Evolutionary conservation across 1,140 invertebrate genomes (phyloP), one percentile per base, ranked within the genome.

Genomic region (Solen grandis): DNA sequence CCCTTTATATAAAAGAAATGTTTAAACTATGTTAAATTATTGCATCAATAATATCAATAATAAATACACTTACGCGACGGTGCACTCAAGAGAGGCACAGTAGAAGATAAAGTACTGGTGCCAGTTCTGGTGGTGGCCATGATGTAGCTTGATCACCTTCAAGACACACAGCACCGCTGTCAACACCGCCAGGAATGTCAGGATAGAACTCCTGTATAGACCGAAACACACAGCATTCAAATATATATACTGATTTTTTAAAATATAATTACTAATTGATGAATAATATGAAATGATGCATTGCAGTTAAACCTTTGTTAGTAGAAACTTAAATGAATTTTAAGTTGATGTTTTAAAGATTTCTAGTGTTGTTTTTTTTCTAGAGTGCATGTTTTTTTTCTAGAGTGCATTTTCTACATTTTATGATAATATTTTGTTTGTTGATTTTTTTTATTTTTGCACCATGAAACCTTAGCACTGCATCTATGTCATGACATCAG

Each of bases 101-200:
- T 82, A 82, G 59, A 82, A 77, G 8, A 77, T 82, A 46, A 83
- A 73, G 27, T 93, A 94, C 79, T 94, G 93, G 83, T 94, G 93
- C 82, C 93, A 90, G 76, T 92, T 92, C 4, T 91, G 91, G 83
- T 94, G 93, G 33, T 90, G 91, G 59, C 91, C 89, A 27, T 91
- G 85, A 86, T 94, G 93, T 25, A 94, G 91, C 77, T 91, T 91
- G 0, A 93, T 87, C 10, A 94, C 90, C 82, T 93, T 93, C 31
- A 92, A 65, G 31, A 93, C 66, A 85, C 93, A 92, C 63, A 94
- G 86, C 14, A 93, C 63, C 33, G 92, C 90, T 16, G 93, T 93
- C 16, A 93, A 77, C 8, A 91, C 81, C 35, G 92, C 92, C 22
- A 93, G 81, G 19, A 91, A 81, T 38, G 93, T 89, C 54, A 94